Percentiles rank a stretch among this genome's conserved stretches.
Evolutionary conservation across 2,113 vertebrate species (phyloP).

Genomic region (Limnothrissa miodon): DNA sequence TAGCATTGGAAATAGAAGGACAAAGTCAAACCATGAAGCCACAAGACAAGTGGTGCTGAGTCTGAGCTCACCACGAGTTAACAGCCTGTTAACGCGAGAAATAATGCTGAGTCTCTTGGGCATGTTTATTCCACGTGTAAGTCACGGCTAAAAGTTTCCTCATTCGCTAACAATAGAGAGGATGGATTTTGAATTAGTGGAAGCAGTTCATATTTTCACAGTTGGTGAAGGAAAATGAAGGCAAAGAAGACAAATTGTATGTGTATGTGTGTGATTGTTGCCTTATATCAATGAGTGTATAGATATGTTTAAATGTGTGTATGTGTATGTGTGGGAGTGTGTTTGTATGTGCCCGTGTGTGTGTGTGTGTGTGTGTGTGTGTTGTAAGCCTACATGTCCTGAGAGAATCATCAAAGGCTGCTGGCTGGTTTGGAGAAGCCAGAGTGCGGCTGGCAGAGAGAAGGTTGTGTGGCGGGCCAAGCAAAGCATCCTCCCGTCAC

Average conservation of each 20-base stretch:
- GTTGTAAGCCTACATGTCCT: not conserved
- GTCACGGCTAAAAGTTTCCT: not conserved
- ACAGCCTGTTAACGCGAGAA: not conserved
- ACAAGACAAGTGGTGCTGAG: not conserved
- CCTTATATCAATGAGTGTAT: not conserved
- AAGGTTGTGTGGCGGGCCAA: conserved; percentile 32
- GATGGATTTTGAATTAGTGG: not conserved
- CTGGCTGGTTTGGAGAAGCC: conserved; percentile 2
- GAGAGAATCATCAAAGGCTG: conserved; percentile 28
- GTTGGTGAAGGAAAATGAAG: not conserved
- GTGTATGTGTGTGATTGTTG: not conserved
- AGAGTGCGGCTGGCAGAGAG: not conserved
- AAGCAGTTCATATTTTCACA: not conserved
- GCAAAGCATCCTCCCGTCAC: conserved; percentile 44
- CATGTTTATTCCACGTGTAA: not conserved
- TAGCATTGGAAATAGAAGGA: not conserved
- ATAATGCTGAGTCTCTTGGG: not conserved
- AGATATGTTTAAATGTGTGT: not conserved
- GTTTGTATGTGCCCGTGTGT: not conserved
- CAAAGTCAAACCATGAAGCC: not conserved
- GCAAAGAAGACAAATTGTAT: not conserved
- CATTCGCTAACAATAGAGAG: not conserved
- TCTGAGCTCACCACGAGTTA: conserved; percentile 2
- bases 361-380: conserved; percentile 8
- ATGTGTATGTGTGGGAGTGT: not conserved